Conservation (phyloP, 2,797 vertebrate genomes). For the Danio aesculapii region DNA sequence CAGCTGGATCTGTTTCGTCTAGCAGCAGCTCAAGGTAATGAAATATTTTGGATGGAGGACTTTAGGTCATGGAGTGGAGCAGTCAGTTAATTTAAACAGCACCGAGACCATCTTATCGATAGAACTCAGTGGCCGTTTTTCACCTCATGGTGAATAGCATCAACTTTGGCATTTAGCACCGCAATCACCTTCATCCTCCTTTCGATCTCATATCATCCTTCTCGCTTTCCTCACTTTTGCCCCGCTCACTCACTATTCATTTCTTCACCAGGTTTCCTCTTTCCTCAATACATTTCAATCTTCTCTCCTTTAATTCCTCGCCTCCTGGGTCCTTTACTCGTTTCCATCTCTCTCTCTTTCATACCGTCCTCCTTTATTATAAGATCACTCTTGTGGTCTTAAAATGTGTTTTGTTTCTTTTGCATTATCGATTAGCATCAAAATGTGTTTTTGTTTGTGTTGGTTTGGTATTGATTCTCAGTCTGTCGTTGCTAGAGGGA, state of each 20-base stretch:
- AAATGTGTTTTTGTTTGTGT: conserved; percentile 57
- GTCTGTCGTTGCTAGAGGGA: conserved; percentile 41
- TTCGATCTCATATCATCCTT: conserved; percentile 25
- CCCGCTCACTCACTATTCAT: conserved; percentile 39
- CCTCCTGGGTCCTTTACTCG: conserved; percentile 17
- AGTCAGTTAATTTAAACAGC: conserved; percentile 51
- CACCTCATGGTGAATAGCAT: conserved; percentile 30
- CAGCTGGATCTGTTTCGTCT: conserved; percentile 30
- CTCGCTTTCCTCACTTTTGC: conserved; percentile 27
- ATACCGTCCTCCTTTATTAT: conserved; percentile 16
- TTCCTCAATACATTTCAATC: conserved; percentile 31
- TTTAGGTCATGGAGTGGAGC: conserved; percentile 36
- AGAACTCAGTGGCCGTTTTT: conserved; percentile 33
- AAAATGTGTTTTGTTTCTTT: conserved; percentile 40
- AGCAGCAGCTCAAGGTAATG: conserved; percentile 43
- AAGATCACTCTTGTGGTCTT: conserved; percentile 20
- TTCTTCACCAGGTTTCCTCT: conserved; percentile 13
- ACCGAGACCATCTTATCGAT: conserved; percentile 36
- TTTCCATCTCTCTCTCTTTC: background rate
- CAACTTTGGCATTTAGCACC: conserved; percentile 27
- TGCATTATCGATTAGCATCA: conserved; percentile 51
- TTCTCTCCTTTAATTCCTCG: conserved; percentile 42
- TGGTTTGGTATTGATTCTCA: conserved; percentile 45
- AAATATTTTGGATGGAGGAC: conserved; percentile 48
- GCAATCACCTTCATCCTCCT: conserved; percentile 28